A percentile compares a stretch with the other conserved stretches of the same genome.
Evolutionary conservation across 1,140 invertebrate genomes (phyloP).

Genomic region (Berghia stephanieae): DNA sequence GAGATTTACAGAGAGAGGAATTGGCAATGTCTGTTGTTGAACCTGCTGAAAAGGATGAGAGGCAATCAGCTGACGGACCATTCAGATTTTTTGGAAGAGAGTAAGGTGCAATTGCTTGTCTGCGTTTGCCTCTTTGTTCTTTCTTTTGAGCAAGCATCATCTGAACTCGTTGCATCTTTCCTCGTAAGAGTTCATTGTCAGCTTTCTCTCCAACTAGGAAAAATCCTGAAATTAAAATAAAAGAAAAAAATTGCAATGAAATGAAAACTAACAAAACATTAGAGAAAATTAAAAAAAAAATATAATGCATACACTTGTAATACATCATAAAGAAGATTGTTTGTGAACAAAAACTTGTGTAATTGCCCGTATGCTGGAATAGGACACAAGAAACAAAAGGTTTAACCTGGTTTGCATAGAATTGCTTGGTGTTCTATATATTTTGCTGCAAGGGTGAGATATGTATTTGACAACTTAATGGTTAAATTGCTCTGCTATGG

Average conservation of each 20-base stretch:
- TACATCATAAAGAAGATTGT: too few species aligned
- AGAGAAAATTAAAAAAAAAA: neutral
- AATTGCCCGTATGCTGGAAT: too few species aligned
- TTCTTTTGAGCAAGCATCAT: constrained; percentile 24
- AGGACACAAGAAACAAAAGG: too few species aligned
- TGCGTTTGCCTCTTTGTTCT: constrained; percentile 18
- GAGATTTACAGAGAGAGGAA: neutral
- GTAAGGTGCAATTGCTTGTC: constrained; percentile 23
- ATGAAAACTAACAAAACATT: neutral
- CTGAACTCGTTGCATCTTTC: constrained; percentile 29
- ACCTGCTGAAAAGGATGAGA: neutral
- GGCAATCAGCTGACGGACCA: neutral
- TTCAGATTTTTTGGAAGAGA: neutral
- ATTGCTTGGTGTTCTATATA: too few species aligned
- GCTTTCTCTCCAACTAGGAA: neutral
- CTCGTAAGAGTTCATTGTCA: constrained; percentile 13
- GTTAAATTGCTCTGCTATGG: too few species aligned
- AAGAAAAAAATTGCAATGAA: neutral
- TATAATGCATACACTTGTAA: neutral
- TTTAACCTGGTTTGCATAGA: too few species aligned
- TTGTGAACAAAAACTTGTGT: too few species aligned
- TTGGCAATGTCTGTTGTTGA: neutral
- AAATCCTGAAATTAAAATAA: neutral
- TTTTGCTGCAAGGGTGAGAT: too few species aligned
- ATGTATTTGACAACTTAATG: too few species aligned